Percentiles rank a stretch among this genome's conserved stretches.
Evolutionary conservation across 2,797 vertebrate species (phyloP).

Genomic region (Dendrocincla fuliginosa): DNA sequence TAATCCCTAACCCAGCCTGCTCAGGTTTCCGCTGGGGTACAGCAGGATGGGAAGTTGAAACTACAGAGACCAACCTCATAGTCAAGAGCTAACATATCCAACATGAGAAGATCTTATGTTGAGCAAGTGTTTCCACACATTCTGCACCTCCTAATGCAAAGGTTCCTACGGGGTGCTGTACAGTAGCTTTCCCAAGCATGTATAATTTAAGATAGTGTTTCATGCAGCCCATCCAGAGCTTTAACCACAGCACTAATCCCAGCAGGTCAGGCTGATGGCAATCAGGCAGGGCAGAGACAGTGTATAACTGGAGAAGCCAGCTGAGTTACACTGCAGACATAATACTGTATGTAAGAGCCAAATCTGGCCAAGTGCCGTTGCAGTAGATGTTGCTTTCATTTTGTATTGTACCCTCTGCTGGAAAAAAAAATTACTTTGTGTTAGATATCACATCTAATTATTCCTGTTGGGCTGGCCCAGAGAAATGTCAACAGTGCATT

Average conservation of each 20-base stretch:
- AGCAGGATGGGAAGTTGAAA: neutral
- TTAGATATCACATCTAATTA: conserved; percentile 71
- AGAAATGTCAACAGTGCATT: conserved; percentile 72
- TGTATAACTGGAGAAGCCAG: neutral
- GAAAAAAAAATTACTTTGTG: conserved; percentile 51
- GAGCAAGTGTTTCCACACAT: neutral
- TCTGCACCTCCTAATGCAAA: neutral
- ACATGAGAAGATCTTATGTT: neutral
- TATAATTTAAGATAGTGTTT: neutral
- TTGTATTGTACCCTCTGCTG: conserved; percentile 57
- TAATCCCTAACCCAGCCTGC: neutral
- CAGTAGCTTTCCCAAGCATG: neutral
- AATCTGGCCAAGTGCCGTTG: neutral
- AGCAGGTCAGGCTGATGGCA: neutral
- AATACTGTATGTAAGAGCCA: neutral
- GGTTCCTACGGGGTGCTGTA: neutral
- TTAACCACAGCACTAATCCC: neutral
- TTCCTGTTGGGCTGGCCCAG: conserved; percentile 70
- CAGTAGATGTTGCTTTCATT: conserved; percentile 49
- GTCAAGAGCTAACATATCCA: neutral
- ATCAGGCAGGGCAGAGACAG: neutral
- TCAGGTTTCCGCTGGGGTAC: accelerated
- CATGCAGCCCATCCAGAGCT: neutral
- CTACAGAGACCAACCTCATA: neutral
- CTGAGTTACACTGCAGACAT: neutral